A percentile compares a stretch with the other conserved stretches of the same genome.
Conservation (phyloP, 2,888 invertebrate genomes). For the Mythimna loreyi region DNA sequence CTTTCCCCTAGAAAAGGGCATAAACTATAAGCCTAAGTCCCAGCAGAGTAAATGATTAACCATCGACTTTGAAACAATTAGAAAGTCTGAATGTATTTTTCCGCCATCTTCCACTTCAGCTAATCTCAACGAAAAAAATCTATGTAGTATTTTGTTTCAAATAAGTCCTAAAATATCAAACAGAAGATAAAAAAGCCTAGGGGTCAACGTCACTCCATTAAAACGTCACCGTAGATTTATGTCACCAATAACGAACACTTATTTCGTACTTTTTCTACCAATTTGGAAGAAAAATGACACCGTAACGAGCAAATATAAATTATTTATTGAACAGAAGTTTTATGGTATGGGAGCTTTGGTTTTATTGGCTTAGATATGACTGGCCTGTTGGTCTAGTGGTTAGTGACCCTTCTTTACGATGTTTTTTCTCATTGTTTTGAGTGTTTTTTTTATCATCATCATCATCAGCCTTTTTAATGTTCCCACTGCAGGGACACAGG, state of each 20-base stretch:
- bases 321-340: conserved; percentile 47
- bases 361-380: conserved; percentile 32
- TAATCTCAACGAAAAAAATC: not conserved
- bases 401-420: too few species aligned
- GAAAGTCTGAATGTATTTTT: too few species aligned
- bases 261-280: conserved; percentile 53
- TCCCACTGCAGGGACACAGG: too few species aligned
- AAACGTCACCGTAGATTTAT: conserved; percentile 52
- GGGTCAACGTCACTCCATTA: conserved; percentile 44
- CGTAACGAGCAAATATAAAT: conserved; percentile 53
- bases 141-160: not conserved
- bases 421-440: too few species aligned
- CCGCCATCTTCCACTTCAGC: too few species aligned
- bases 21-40: too few species aligned
- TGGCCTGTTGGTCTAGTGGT: too few species aligned
- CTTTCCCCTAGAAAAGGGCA: too few species aligned
- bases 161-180: conserved; percentile 11
- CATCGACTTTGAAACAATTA: too few species aligned
- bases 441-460: too few species aligned
- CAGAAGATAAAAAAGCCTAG: conserved; percentile 11
- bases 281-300: conserved; percentile 50
- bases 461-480: too few species aligned
- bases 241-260: conserved; percentile 49
- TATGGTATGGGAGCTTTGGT: conserved; percentile 16
- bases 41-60: too few species aligned